Evolutionary conservation across 2,797 vertebrate genomes (phyloP), one percentile per base, ranked within the genome.

Genomic region (Knipowitschia caucasica): DNA sequence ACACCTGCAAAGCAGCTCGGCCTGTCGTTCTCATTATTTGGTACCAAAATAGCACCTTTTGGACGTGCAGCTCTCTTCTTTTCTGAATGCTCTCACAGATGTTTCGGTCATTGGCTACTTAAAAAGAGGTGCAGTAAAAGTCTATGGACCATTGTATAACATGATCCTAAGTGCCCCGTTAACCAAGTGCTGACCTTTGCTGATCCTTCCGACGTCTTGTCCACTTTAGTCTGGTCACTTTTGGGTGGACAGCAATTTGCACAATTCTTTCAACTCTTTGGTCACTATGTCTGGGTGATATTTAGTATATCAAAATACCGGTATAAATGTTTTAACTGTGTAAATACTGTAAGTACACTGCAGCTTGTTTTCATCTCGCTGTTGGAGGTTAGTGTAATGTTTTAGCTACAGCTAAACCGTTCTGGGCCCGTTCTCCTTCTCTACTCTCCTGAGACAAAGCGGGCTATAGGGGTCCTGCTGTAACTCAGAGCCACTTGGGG

Each of bases 71-170:
- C 36, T 50, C 25, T 56, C 31, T 27, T 49, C 15, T 44, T 40
- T 30, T 49, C 30, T 69, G 55, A 60, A 29, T 15, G 12, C 64
- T 53, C 35, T 8, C 18, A 56, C 80, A 80, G 71, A 80, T 83
- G 72, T 70, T 64, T 55, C 39, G 56, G 23, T 27, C 60, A 68
- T 74, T 75, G 75, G 56, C 58, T 45, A 42, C 38, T 44, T 53
- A 59, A 59, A 68, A 56, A 42, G 50, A 45, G 49, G 44, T 54
- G 55, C 51, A 62, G 62, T 77, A 74, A 78, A 83, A 73, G 3
- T 62, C 62, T 67, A 24, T 53, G 54, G 64, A 50, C 59, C 62
- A 53, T 60, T 70, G 68, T 66, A 78, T 69, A 82, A 78, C 73
- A 80, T 71, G 75, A 77, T 69, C 74, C 52, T 71, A 20, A 52